Evolutionary conservation across 1,140 invertebrate genomes (phyloP).

Genomic region (Trinorchestia longiramus): DNA sequence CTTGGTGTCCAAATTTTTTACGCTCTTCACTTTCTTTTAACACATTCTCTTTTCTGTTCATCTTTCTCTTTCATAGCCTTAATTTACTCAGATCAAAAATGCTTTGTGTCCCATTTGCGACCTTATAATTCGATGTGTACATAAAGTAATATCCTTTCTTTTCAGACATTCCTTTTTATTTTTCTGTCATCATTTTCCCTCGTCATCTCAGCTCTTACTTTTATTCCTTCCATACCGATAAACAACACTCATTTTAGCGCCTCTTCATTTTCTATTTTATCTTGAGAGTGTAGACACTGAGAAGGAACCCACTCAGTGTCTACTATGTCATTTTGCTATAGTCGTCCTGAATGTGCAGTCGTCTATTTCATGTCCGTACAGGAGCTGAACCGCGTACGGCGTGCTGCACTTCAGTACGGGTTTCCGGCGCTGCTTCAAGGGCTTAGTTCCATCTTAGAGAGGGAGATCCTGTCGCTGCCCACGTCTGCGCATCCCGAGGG

Average conservation of each 20-base stretch:
- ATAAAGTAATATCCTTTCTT: background rate
- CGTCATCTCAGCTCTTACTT: background rate
- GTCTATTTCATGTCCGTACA: conserved; percentile 68
- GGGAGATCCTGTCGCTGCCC: conserved; percentile 87
- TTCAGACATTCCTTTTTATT: background rate
- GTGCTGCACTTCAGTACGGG: conserved; percentile 89
- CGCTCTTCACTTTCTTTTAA: too few relatives aligned
- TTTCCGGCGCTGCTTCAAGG: conserved; percentile 72
- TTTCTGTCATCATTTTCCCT: background rate
- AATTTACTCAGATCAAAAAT: too few relatives aligned
- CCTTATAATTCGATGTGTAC: background rate
- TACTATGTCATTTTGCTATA: too few relatives aligned
- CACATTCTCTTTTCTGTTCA: too few relatives aligned
- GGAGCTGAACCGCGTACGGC: conserved; percentile 90
- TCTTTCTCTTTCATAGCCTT: too few relatives aligned
- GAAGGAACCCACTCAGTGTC: background rate
- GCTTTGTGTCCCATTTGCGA: background rate
- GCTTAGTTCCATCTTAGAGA: conserved; percentile 81
- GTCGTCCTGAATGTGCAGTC: background rate
- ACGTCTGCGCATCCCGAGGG: conserved; percentile 86
- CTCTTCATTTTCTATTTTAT: background rate
- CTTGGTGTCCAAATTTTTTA: too few relatives aligned
- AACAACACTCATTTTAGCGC: background rate
- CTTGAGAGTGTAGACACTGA: background rate
- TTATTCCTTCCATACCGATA: background rate